Evolutionary conservation across 2,113 vertebrate genomes (phyloP).

Genomic region (Morone saxatilis): DNA sequence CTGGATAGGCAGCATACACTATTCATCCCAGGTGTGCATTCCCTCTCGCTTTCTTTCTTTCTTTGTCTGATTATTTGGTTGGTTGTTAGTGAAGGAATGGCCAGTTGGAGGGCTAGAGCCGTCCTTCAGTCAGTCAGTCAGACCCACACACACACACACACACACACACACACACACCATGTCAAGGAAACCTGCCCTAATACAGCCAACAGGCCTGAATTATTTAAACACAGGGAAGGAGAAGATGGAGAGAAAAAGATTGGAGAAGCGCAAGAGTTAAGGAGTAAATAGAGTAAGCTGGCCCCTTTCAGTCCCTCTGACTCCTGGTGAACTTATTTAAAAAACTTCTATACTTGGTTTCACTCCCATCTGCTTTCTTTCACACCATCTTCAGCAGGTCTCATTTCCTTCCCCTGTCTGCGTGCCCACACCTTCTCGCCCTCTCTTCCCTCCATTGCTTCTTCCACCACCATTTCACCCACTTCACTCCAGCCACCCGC

Average conservation of each 20-base stretch:
- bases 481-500: conserved; percentile 17
- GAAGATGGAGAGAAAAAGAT: conserved; percentile 37
- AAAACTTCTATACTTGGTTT: conserved; percentile 66
- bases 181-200: conserved; percentile 67
- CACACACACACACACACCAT: conserved; percentile 6
- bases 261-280: conserved; percentile 20
- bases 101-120: conserved; percentile 22
- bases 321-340: conserved; percentile 62
- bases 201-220: conserved; percentile 71
- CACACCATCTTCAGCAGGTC: conserved; percentile 54
- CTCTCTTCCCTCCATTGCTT: conserved; percentile 55
- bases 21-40: conserved; percentile 53
- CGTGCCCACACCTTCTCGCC: conserved; percentile 56
- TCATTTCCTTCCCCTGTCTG: conserved; percentile 70
- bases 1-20: conserved; percentile 37
- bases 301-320: conserved; percentile 37
- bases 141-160: background rate
- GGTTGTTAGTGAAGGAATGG: conserved; percentile 45
- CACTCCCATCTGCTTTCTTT: conserved; percentile 52
- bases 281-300: conserved; percentile 58
- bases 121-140: conserved; percentile 23
- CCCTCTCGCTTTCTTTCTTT: conserved; percentile 22
- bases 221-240: conserved; percentile 71
- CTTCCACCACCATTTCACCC: conserved; percentile 55
- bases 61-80: conserved; percentile 30